Conservation (phyloP, 1,140 invertebrate species). For the Lucilia sericata region DNA sequence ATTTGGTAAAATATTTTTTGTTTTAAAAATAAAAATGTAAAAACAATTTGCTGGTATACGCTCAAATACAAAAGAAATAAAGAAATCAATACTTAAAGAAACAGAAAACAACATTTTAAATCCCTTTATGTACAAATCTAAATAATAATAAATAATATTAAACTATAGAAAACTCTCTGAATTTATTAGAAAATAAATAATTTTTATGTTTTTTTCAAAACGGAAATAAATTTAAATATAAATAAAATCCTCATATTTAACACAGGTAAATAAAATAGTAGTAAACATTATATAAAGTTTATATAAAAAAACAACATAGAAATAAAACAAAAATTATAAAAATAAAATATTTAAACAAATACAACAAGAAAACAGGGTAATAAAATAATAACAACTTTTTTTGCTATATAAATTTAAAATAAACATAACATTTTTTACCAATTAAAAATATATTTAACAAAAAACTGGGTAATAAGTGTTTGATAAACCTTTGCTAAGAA, state of each 20-base stretch:
- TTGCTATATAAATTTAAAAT: neutral
- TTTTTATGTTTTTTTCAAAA: neutral
- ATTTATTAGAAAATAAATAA: slow-evolving; percentile 42
- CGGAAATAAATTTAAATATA: neutral
- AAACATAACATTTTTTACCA: neutral
- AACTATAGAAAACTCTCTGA: slow-evolving; percentile 23
- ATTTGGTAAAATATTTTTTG: neutral
- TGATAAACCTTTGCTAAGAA: too few species aligned
- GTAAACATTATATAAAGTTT: neutral
- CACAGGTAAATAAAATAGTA: slow-evolving; percentile 11
- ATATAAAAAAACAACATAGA: neutral
- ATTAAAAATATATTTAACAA: neutral
- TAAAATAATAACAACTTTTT: neutral
- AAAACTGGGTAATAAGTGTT: too few species aligned
- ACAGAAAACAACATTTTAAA: neutral
- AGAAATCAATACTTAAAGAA: neutral
- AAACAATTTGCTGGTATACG: slow-evolving; percentile 24
- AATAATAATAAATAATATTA: slow-evolving; percentile 21
- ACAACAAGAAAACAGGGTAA: neutral
- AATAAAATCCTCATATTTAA: neutral
- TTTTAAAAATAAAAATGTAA: slow-evolving; percentile 3
- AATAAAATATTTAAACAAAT: neutral
- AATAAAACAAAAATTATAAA: neutral
- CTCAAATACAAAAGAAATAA: neutral
- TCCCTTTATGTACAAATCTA: slow-evolving; percentile 36